These are phyloP conservation scores for Sinella curviseta DNA, from an alignment of 1,140 invertebrate species.

Conservation along the genomic window DNA sequence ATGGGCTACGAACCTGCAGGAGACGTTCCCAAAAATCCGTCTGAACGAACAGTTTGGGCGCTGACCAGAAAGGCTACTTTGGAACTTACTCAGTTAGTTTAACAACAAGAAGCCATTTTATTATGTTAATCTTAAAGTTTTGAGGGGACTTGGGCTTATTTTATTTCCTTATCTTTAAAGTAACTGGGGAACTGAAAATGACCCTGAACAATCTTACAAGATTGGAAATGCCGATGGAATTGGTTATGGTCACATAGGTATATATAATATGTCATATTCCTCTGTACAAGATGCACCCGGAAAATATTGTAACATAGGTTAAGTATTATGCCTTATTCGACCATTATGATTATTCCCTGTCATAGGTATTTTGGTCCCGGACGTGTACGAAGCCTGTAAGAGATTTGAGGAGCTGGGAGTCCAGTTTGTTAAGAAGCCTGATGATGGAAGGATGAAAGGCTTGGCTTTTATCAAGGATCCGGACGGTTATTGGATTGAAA, in stretches of 20 bases:
- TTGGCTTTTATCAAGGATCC: constrained; percentile 93
- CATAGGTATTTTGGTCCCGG: constrained; percentile 80
- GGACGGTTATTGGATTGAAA: constrained; percentile 96
- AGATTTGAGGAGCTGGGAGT: constrained; percentile 82
- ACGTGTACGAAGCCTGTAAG: constrained; percentile 81
- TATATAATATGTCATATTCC: constrained; percentile 11
- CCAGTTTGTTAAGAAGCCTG: constrained; percentile 84
- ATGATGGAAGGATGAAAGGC: constrained; percentile 90
- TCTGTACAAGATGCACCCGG: background rate
- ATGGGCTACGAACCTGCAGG: constrained; percentile 82
- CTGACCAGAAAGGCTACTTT: constrained; percentile 82
- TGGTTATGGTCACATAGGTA: constrained; percentile 71
- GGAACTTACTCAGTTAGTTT: constrained; percentile 85
- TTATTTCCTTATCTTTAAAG: constrained; percentile 57
- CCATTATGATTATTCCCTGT: background rate
- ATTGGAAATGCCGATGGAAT: constrained; percentile 87
- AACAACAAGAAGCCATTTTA: background rate
- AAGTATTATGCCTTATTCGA: background rate
- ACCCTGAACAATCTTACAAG: constrained; percentile 77
- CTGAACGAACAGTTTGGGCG: constrained; percentile 72
- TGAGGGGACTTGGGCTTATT: constrained; percentile 28
- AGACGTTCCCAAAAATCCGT: constrained; percentile 71
- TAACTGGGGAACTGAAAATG: constrained; percentile 90
- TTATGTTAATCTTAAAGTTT: background rate
- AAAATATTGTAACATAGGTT: background rate